Evolutionary conservation across 1,140 invertebrate genomes (phyloP), one percentile per base, ranked within the genome.

Genomic region (Coptotermes formosanus): DNA sequence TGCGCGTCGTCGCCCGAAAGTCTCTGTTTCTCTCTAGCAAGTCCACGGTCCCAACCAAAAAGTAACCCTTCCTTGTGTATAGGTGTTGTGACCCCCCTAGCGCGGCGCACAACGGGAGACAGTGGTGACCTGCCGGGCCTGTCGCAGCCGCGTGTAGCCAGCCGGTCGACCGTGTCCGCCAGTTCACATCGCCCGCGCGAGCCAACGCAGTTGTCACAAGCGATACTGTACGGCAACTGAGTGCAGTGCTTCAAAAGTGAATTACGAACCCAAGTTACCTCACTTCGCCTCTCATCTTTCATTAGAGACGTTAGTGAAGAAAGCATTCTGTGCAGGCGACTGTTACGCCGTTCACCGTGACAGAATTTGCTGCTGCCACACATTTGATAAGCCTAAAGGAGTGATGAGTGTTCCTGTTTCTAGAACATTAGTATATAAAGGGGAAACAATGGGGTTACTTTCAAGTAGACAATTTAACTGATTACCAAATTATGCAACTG

Each of bases 381-480:
- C 4, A 38, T 4, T 38, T 55, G 52, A 8, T 9, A 25, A 75
- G n/a, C n/a, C n/a, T 12, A 7, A 25, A 75, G 59, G 4, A 64
- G 59, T n/a, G 48, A 12, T 48, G 48, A 12, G 52, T 55, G 52
- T 21, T 55, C 19, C 52, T 8, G 52, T 21, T 55, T 55, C 11
- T 55, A 55, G 3, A 55, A 19, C 52, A 12, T 55, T 16, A 48
- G 16, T 12, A 12, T 64, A 75, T 30, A 75, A 25, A 75, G 2
- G 25, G n/a, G 64, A n/a, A 75, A 25, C 64, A 21, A 75, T 25
- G 25, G 64, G n/a, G 19, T 30, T 75, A 25, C 7, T 75, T 75
- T 75, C 64, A 75, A 75, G n/a, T 75, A 75, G 64, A 30, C 64
- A 75, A 75, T 75, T n/a, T 75, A 75, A 75, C n/a, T 75, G 25